These are phyloP conservation scores for Ctenicera cuprea DNA, from an alignment of 2,888 invertebrate species.

Conservation along the genomic window DNA sequence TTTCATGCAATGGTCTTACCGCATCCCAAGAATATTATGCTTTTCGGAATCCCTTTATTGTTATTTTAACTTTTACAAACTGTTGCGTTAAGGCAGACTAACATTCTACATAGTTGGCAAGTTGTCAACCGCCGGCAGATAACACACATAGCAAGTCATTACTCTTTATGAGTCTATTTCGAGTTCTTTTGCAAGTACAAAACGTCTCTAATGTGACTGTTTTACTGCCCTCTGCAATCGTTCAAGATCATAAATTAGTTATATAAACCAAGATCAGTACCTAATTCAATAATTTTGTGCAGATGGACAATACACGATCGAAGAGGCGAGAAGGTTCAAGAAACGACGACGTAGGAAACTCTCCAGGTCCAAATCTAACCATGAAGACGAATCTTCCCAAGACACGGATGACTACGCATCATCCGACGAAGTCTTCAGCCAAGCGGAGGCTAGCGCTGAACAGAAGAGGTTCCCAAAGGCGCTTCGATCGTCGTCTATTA, in stretches of 20 bases:
- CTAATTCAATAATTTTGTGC: not conserved
- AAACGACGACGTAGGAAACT: constrained; percentile 60
- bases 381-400: constrained; percentile 52
- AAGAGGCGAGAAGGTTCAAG: constrained; percentile 58
- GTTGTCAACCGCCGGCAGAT: constrained; percentile 25
- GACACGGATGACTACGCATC: constrained; percentile 54
- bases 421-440: constrained; percentile 54
- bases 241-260: no score
- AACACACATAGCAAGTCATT: constrained; percentile 35
- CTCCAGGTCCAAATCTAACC: constrained; percentile 53
- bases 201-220: no score
- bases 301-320: constrained; percentile 24
- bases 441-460: not conserved
- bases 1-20: no score
- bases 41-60: no score
- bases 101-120: constrained; percentile 41
- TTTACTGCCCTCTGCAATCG: no score
- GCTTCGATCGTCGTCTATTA: not conserved
- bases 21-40: not conserved
- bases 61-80: constrained; percentile 18
- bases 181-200: not conserved
- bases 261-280: not conserved
- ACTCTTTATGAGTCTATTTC: constrained; percentile 41
- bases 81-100: constrained; percentile 12
- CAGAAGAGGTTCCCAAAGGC: constrained; percentile 14